Evolutionary conservation across 2,888 invertebrate genomes (phyloP).

Genomic region (Lasioglossum lativentre): DNA sequence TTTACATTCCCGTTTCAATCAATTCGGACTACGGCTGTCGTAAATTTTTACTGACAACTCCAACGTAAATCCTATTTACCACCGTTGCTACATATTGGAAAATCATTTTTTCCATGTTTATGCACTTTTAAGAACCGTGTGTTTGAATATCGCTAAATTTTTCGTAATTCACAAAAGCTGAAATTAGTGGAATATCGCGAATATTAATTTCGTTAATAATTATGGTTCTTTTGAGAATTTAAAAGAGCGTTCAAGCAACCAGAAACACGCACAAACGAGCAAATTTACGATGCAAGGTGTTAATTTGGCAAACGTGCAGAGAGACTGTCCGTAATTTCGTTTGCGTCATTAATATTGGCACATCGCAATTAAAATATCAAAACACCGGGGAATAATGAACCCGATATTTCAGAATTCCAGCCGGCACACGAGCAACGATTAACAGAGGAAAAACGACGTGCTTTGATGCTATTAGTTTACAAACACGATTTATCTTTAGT

Average conservation of each 20-base stretch:
- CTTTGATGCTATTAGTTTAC: conserved; percentile 56
- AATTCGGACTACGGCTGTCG: not conserved
- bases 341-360: not conserved
- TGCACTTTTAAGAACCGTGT: too few relatives aligned
- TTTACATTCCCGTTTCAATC: not conserved
- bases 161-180: too few relatives aligned
- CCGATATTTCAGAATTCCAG: conserved; percentile 19
- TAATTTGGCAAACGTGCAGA: not conserved
- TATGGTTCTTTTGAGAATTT: too few relatives aligned
- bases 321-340: not conserved
- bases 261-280: not conserved
- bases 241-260: not conserved
- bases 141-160: too few relatives aligned
- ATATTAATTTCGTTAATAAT: too few relatives aligned
- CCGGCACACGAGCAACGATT: not conserved
- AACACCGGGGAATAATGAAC: conserved; percentile 23
- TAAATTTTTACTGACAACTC: not conserved
- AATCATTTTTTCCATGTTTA: not conserved
- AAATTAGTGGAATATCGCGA: too few relatives aligned
- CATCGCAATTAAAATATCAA: conserved; percentile 44
- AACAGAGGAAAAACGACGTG: conserved; percentile 21
- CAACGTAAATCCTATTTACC: not conserved
- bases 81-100: not conserved
- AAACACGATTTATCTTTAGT: conserved; percentile 56
- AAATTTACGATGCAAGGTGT: not conserved